Evolutionary conservation across 2,888 invertebrate species (phyloP).

Genomic region (Adelognathus sp.): DNA sequence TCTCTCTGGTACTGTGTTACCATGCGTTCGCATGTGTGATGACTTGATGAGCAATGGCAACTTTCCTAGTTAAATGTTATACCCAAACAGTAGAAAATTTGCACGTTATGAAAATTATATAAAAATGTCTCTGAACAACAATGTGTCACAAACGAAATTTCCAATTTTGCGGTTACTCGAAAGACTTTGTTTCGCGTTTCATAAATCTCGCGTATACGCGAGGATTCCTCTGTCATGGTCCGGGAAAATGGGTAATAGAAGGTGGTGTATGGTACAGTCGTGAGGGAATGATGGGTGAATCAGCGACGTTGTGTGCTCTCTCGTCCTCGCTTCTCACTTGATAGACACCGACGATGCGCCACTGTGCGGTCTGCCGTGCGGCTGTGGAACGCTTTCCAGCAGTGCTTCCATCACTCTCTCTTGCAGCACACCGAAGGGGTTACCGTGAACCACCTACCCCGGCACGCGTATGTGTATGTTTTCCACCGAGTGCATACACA

Average conservation of each 20-base stretch:
- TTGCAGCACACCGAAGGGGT: background rate
- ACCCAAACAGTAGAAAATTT: too few species aligned
- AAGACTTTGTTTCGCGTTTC: background rate
- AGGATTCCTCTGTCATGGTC: background rate
- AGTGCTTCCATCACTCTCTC: background rate
- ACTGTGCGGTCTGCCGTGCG: conserved; percentile 58
- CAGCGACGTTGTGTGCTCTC: conserved; percentile 12
- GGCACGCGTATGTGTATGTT: conserved; percentile 1
- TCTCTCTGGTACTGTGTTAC: too few species aligned
- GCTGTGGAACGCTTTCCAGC: conserved; percentile 35
- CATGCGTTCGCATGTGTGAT: too few species aligned
- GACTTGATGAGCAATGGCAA: too few species aligned
- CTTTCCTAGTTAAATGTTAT: too few species aligned
- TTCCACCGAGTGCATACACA: background rate
- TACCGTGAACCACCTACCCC: too few species aligned
- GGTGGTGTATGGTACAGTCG: background rate
- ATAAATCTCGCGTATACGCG: background rate
- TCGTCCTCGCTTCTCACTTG: background rate
- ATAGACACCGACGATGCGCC: conserved; percentile 59
- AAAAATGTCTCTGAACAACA: too few species aligned
- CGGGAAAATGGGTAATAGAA: conserved; percentile 5
- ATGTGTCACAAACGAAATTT: too few species aligned
- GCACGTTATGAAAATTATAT: too few species aligned
- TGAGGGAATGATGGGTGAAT: conserved; percentile 29
- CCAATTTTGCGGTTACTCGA: too few species aligned